Conservation (phyloP, 2,888 invertebrate genomes). For the Piscicola geometra region DNA sequence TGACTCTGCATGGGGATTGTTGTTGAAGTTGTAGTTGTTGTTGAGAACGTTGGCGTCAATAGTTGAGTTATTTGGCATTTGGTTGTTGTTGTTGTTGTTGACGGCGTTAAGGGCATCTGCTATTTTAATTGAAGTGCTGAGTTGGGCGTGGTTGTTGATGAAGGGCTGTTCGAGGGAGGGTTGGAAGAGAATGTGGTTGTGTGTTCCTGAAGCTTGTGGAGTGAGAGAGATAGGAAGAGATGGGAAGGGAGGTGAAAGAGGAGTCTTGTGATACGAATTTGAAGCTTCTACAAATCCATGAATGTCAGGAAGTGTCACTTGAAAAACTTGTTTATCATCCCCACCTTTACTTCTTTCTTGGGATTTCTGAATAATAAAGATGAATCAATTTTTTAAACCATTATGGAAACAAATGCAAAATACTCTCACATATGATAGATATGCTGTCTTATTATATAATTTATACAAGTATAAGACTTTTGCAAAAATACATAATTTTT, state of each 20-base stretch:
- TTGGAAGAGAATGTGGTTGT: neutral
- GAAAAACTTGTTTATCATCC: neutral
- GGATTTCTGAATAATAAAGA: too few relatives aligned
- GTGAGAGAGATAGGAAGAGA: neutral
- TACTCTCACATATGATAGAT: too few relatives aligned
- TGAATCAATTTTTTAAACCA: too few relatives aligned
- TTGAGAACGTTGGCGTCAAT: neutral
- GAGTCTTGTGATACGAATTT: neutral
- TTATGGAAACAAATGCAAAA: too few relatives aligned
- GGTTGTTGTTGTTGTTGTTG: constrained; percentile 23
- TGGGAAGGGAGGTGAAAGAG: neutral
- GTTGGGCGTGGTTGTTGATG: neutral
- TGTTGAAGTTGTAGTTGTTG: neutral
- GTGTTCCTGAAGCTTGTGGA: neutral
- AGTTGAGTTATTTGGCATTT: neutral
- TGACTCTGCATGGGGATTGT: neutral
- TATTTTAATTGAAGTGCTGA: constrained; percentile 40
- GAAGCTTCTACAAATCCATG: neutral
- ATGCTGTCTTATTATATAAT: too few relatives aligned
- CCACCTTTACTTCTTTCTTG: neutral
- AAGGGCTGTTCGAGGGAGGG: neutral
- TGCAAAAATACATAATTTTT: neutral
- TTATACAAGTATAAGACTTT: too few relatives aligned
- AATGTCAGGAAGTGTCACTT: neutral
- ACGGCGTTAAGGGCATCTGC: constrained; percentile 2